Percentiles rank a stretch among this genome's conserved stretches.
Evolutionary conservation across 2,797 vertebrate genomes (phyloP).

Genomic region (Macropodus opercularis): DNA sequence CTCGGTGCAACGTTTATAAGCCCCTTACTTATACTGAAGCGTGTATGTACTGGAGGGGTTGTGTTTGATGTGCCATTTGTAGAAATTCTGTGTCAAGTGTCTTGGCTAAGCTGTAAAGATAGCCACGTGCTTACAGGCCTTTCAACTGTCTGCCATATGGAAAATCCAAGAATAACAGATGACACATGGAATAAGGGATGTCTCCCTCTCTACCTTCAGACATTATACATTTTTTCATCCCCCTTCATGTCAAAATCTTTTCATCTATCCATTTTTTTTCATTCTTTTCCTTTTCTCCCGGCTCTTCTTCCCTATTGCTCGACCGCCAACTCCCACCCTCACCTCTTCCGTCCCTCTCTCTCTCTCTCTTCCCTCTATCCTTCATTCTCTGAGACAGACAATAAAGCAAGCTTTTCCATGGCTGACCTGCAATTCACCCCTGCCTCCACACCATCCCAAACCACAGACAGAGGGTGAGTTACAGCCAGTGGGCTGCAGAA

Average conservation of each 20-base stretch:
- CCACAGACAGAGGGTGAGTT: slow-evolving; percentile 72
- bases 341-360: slow-evolving; percentile 39
- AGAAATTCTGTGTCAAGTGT: slow-evolving; percentile 28
- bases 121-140: slow-evolving; percentile 30
- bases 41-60: slow-evolving; percentile 22
- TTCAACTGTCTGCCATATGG: slow-evolving; percentile 39
- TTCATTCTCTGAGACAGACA: slow-evolving; percentile 68
- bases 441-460: slow-evolving; percentile 72
- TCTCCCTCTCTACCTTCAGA: slow-evolving; percentile 24
- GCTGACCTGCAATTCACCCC: slow-evolving; percentile 80
- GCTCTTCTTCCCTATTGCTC: slow-evolving; percentile 21
- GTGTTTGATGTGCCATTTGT: slow-evolving; percentile 53
- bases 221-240: slow-evolving; percentile 10
- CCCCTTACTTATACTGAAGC: slow-evolving; percentile 8
- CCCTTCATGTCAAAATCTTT: slow-evolving; percentile 21
- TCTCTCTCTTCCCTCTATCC: slow-evolving; percentile 57
- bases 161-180: slow-evolving; percentile 48
- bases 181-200: slow-evolving; percentile 25
- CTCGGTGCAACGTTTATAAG: slow-evolving; percentile 30
- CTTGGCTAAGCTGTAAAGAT: slow-evolving; percentile 53
- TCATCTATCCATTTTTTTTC: slow-evolving; percentile 15
- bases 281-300: slow-evolving; percentile 15
- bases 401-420: slow-evolving; percentile 73
- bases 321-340: slow-evolving; percentile 23
- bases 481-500: slow-evolving; percentile 54